phyloP scores from a whole-genome alignment of 2,888 invertebrate genomes.

The Carcina quercana region DNA sequence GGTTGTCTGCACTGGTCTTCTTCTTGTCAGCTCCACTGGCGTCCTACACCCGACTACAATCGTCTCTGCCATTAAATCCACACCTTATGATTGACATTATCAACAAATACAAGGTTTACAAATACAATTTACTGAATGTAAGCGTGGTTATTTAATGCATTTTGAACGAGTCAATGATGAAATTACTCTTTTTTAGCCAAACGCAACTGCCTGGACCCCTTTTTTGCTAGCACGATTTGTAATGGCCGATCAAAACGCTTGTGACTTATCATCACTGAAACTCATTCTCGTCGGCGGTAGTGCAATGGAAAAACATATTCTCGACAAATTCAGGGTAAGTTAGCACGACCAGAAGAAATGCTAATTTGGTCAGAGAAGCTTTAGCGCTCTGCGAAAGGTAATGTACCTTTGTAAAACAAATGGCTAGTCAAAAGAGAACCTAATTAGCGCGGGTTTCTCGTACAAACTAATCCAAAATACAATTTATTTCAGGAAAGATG shows the following conservation, averaged over 20 bases:
- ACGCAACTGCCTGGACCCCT: conserved; percentile 37
- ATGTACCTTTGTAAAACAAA: no score
- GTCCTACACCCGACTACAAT: conserved; percentile 11
- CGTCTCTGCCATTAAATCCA: conserved; percentile 10
- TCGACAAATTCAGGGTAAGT: conserved; percentile 39
- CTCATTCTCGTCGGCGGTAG: conserved; percentile 38
- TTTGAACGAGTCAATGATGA: neutral
- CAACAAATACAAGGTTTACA: conserved; percentile 39
- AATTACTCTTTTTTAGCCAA: conserved; percentile 38
- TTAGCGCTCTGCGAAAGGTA: no score
- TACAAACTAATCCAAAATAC: no score
- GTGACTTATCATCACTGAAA: conserved; percentile 44
- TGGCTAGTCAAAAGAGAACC: no score
- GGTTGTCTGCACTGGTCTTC: conserved; percentile 14
- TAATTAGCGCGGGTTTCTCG: no score
- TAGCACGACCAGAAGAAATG: no score
- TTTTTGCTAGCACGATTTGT: conserved; percentile 40
- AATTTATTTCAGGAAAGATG: conserved; percentile 27
- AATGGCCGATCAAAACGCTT: conserved; percentile 32
- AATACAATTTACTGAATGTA: conserved; percentile 4
- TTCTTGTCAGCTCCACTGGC: conserved; percentile 12
- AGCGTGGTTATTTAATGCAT: neutral
- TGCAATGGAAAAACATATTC: conserved; percentile 33
- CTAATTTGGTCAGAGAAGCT: no score
- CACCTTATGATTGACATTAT: conserved; percentile 13